phyloP scores from a whole-genome alignment of 2,888 invertebrate species.

The Deilephila porcellus region DNA sequence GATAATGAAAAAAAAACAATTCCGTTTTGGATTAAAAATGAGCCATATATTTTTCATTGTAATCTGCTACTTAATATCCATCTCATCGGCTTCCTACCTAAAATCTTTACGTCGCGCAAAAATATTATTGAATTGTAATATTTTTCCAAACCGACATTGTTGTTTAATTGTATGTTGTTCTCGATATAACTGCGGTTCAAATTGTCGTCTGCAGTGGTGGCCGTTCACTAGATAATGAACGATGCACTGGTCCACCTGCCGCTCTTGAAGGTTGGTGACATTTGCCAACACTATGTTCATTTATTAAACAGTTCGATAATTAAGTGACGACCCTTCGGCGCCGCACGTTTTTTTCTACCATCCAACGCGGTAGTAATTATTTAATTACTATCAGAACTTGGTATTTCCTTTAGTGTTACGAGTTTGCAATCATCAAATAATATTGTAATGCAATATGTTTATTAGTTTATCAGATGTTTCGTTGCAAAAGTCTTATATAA shows the following conservation, averaged over 20 bases:
- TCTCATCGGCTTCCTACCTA: not conserved
- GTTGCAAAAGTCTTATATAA: no score
- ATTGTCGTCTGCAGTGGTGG: not conserved
- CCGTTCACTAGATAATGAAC: conserved; percentile 24
- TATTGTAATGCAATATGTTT: not conserved
- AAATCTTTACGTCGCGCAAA: not conserved
- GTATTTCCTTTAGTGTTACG: not conserved
- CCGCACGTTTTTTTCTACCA: not conserved
- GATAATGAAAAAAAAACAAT: no score
- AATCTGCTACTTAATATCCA: not conserved
- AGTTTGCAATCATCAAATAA: conserved; percentile 5
- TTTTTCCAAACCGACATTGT: not conserved
- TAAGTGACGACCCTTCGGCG: conserved; percentile 20
- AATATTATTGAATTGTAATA: not conserved
- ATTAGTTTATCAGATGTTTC: not conserved
- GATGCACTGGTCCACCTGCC: conserved; percentile 25
- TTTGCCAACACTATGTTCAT: conserved; percentile 14
- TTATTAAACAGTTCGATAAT: conserved; percentile 28
- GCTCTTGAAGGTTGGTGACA: conserved; percentile 28
- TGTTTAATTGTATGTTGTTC: conserved; percentile 5
- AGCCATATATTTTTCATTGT: no score
- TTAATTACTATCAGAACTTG: conserved; percentile 33
- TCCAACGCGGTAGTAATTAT: conserved; percentile 22
- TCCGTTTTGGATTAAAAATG: no score
- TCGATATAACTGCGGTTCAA: conserved; percentile 14